Base-by-base conservation (phyloP, 2,113 vertebrate genomes). In the Lagopus muta region DNA sequence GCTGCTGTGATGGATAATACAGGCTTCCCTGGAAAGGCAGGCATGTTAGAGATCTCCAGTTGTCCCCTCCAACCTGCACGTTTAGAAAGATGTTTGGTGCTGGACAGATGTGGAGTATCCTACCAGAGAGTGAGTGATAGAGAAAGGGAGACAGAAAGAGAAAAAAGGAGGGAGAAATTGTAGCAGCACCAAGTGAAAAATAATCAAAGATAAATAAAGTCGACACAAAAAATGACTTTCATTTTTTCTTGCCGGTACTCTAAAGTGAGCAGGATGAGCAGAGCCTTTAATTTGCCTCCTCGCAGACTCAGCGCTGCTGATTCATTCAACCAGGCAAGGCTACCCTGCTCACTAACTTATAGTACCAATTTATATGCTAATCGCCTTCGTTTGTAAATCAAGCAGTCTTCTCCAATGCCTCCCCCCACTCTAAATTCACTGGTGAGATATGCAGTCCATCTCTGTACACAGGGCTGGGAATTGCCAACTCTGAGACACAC, bases 311-410 rank as follows among this genome's bases (percentile, higher is more conserved):
- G 75, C 87, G 61, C 27, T 40, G 65, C 75, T 86, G 86, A 88
- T 93, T 57, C 80, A 82, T 78, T 90, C 94, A 32, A n/a, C 82
- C 82, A 40, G 2, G 40, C 17, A 50, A 77, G 62, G 61, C 90
- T 83, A 78, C 18, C 2, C 77, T 42, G 88, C 88, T 94, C 45
- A 10, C 77, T 64, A 94, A 86, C 72, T 89, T 71, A 24, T 36
- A 36, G 69, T 15, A 82, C 75, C 96, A 96, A 97, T 97, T 97
- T 97, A 96, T 96, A 97, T 97, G 97, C 73, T 96, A 97, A 97
- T 97, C 2, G 3, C 1, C 65, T 83, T 48, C 18, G 8, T 89
- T 79, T 93, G 88, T 93, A 93, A 97, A 96, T 95, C 96, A 89
- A 86, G 86, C 88, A 82, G 83, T 19, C 57, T 78, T 47, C 34